phyloP scores from a whole-genome alignment of 1,140 invertebrate genomes.

The Drosophila bocqueti region DNA sequence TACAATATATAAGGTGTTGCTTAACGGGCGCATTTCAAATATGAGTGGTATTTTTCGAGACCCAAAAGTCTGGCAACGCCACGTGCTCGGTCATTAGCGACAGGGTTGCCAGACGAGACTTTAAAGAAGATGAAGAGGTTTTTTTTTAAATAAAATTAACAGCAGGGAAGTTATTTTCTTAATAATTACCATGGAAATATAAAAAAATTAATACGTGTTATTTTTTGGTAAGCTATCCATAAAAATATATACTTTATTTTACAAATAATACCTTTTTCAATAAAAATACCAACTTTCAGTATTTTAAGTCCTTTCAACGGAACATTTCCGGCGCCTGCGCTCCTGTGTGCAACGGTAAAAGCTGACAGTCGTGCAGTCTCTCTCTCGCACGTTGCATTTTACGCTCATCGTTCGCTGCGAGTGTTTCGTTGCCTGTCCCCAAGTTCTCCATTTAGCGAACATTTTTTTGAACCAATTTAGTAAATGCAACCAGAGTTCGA shows the following conservation, averaged over 20 bases:
- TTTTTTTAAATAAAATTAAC: no score
- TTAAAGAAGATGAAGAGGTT: no score
- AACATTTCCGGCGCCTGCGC: conserved; percentile 8
- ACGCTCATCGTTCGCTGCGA: conserved; percentile 32
- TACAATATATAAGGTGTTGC: neutral
- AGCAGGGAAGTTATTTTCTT: no score
- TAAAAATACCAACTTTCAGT: neutral
- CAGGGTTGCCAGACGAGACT: no score
- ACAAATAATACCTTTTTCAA: neutral
- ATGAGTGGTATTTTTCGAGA: no score
- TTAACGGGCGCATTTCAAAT: neutral
- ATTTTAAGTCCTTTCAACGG: neutral
- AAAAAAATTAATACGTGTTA: no score
- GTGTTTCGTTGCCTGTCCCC: conserved; percentile 19
- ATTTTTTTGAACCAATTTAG: conserved; percentile 1
- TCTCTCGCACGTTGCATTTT: conserved; percentile 35
- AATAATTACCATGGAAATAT: no score
- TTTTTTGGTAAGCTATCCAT: no score
- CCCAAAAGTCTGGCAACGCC: no score
- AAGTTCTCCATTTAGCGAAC: conserved; percentile 11
- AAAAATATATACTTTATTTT: no score
- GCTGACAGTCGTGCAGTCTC: conserved; percentile 23
- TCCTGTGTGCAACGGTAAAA: conserved; percentile 13
- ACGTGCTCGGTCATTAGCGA: no score
- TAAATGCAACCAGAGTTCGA: neutral